Evolutionary conservation across 1,140 invertebrate species (phyloP).

Genomic region (Leptestheria dahalacensis): DNA sequence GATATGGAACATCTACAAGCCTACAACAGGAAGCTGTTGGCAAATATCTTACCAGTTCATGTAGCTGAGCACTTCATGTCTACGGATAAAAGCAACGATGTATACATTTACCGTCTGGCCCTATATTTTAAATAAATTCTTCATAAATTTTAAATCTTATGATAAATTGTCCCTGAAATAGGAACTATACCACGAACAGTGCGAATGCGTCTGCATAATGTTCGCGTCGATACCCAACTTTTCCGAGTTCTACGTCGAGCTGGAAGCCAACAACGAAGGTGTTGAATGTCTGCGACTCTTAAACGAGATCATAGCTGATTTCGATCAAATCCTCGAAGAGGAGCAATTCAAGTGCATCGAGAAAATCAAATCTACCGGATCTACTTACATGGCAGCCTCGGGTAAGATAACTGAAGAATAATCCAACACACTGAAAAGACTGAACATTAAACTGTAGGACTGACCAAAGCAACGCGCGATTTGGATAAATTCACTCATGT

Average conservation of each 20-base stretch:
- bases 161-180: too few relatives aligned
- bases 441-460: conserved; percentile 39
- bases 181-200: conserved; percentile 92
- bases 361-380: conserved; percentile 93
- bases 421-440: too few relatives aligned
- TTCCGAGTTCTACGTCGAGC: conserved; percentile 89
- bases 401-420: too few relatives aligned
- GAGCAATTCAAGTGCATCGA: conserved; percentile 79
- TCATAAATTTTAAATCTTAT: too few relatives aligned
- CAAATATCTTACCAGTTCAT: conserved; percentile 86
- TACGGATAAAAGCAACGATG: conserved; percentile 40
- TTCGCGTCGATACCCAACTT: conserved; percentile 95
- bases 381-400: conserved; percentile 93
- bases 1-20: conserved; percentile 88
- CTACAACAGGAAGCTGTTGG: conserved; percentile 78
- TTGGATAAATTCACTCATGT: conserved; percentile 59
- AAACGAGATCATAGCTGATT: conserved; percentile 95
- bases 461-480: conserved; percentile 62
- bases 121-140: too few relatives aligned
- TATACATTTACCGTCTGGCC: too few relatives aligned
- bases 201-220: conserved; percentile 84
- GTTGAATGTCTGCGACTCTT: conserved; percentile 83
- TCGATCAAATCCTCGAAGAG: conserved; percentile 77
- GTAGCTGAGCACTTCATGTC: conserved; percentile 86
- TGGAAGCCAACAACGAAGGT: conserved; percentile 87